Evolutionary conservation across 1,140 invertebrate genomes (phyloP), one percentile per base, ranked within the genome.

Genomic region (Paralvinella palmiformis): DNA sequence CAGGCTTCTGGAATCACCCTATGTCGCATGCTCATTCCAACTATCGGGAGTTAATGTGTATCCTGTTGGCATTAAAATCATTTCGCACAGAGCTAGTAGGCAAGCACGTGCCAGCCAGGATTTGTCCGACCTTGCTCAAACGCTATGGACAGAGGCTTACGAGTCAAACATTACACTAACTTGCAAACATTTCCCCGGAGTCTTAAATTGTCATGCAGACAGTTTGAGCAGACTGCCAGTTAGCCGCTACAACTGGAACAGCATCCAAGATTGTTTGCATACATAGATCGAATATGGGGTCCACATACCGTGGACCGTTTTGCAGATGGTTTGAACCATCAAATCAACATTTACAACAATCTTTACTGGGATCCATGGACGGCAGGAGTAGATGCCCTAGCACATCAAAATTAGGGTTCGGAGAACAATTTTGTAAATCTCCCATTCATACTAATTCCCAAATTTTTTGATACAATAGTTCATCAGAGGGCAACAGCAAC

Each of bases 351-450:
- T 10, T 66, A 63, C 65, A 66, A 66, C 65, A 66, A 41, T 52
- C 31, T 36, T 3, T 67, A 36, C 24, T 13, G 6, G 2, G 65
- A 67, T 31, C 53, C 65, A 22, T 15, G 5, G 3, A 53, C 53
- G 15, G 6, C 20, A 3, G 65, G 55, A 17, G 36, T 67, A 32
- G 62, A 63, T 44, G 50, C 52, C 20, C 24, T 67, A 37, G 60
- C 65, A 1, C 65, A 67, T 33, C 15, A 17, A 37, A 55, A 67
- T 53, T 67, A 61, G 65, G 33, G 2, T 1, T 13, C 13, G 15
- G 41, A 67, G 27, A 63, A 67, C 65, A 67, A 67, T 24, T 67
- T 27, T 59, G 57, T 67, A 24, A 67, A 67, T 31, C 55, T 61
- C 13, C 65, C 65, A 17, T 67, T 64, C 32, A 22, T 60, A 22